Evolutionary conservation across 2,888 invertebrate genomes (phyloP).

Genomic region (Lamproptera curius): DNA sequence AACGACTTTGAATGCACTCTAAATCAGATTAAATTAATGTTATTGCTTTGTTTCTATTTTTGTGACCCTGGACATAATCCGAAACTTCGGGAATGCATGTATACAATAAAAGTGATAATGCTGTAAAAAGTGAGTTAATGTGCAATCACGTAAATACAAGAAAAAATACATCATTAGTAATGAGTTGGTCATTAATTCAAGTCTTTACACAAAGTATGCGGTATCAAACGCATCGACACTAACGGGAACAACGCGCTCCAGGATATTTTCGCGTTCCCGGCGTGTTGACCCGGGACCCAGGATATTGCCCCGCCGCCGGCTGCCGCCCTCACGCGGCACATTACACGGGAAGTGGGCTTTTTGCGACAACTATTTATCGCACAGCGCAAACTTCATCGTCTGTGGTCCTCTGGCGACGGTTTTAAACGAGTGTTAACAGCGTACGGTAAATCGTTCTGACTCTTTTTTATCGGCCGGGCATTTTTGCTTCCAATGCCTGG

Average conservation of each 20-base stretch:
- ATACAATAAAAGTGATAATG: no score
- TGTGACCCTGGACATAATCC: no score
- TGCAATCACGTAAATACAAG: no score
- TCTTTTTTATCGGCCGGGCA: neutral
- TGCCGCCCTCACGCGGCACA: slow-evolving; percentile 22
- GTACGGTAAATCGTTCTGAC: neutral
- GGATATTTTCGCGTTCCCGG: slow-evolving; percentile 37
- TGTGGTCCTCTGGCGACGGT: slow-evolving; percentile 2
- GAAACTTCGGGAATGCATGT: no score
- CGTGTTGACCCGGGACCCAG: slow-evolving; percentile 43
- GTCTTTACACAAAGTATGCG: no score
- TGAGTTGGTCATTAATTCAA: no score
- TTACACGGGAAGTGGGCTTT: slow-evolving; percentile 28
- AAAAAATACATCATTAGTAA: no score
- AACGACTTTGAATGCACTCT: no score
- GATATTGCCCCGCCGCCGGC: slow-evolving; percentile 50
- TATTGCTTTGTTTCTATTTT: no score
- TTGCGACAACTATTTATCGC: slow-evolving; percentile 20
- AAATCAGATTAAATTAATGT: no score
- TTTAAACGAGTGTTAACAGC: neutral
- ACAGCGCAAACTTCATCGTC: slow-evolving; percentile 14
- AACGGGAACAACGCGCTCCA: slow-evolving; percentile 18
- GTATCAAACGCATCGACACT: slow-evolving; percentile 19
- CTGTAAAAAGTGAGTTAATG: no score
- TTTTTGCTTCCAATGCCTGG: neutral